Evolutionary conservation across 2,113 vertebrate genomes (phyloP).

Genomic region (Indicator indicator): DNA sequence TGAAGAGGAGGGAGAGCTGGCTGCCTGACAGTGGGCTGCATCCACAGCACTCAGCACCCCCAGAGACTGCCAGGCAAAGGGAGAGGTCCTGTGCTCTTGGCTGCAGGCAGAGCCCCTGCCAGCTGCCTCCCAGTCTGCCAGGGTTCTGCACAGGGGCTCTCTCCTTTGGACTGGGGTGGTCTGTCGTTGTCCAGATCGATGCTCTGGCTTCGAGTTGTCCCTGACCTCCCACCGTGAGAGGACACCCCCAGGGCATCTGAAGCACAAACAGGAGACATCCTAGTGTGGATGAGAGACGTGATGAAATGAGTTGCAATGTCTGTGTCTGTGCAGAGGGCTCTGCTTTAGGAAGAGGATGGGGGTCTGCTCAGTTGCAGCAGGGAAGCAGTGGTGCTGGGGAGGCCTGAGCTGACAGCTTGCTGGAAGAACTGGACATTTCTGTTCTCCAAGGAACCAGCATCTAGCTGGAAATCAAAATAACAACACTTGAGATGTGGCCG

Average conservation of each 20-base stretch:
- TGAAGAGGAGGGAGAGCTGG: not conserved
- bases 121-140: not conserved
- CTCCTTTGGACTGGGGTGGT: not conserved
- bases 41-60: accelerated
- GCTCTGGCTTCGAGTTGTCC: not conserved
- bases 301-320: not conserved
- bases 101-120: not conserved
- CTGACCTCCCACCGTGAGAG: not conserved
- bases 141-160: not conserved
- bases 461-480: not conserved
- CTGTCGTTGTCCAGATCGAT: accelerated
- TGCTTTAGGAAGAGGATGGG: not conserved
- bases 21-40: not conserved
- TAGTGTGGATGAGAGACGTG: not conserved
- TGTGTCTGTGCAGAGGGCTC: not conserved
- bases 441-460: not conserved
- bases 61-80: not conserved
- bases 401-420: not conserved
- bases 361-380: accelerated
- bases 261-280: not conserved
- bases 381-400: not conserved
- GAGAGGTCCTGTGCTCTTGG: not conserved
- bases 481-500: not conserved
- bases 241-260: not conserved
- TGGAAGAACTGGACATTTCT: not conserved